Evolutionary conservation across 1,140 invertebrate genomes (phyloP).

Genomic region (Ephestia elutella): DNA sequence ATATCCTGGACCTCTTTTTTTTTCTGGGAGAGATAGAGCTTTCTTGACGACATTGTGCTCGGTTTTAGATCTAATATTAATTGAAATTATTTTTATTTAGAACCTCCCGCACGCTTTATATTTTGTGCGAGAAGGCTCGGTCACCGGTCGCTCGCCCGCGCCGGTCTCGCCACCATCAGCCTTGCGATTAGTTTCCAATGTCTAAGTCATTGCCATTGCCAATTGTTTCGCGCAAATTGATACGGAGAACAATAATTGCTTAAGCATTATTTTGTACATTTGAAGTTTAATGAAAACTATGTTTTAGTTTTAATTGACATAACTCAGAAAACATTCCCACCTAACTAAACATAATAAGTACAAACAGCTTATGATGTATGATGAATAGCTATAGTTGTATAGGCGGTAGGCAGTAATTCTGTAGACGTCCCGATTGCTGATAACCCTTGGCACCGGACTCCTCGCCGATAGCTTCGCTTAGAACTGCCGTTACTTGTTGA

Average conservation of each 20-base stretch:
- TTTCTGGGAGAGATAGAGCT: too few relatives aligned
- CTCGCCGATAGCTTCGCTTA: slow-evolving; percentile 49
- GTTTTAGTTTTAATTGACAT: too few relatives aligned
- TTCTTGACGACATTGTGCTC: too few relatives aligned
- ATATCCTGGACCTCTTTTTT: too few relatives aligned
- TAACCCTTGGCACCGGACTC: slow-evolving; percentile 55
- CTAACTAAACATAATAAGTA: background rate
- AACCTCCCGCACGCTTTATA: background rate
- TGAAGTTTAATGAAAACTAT: too few relatives aligned
- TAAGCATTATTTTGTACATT: too few relatives aligned
- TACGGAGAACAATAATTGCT: slow-evolving; percentile 18
- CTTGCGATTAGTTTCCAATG: slow-evolving; percentile 41
- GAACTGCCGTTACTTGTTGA: slow-evolving; percentile 57
- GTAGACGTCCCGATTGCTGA: slow-evolving; percentile 52
- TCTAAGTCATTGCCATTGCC: slow-evolving; percentile 39
- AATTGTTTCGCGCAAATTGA: slow-evolving; percentile 32
- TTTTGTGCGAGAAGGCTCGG: background rate
- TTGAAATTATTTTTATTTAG: too few relatives aligned
- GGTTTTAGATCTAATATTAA: too few relatives aligned
- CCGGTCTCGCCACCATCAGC: slow-evolving; percentile 40
- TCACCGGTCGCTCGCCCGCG: slow-evolving; percentile 5
- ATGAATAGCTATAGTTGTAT: slow-evolving; percentile 8
- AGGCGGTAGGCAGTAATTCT: slow-evolving; percentile 21
- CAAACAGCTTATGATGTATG: background rate
- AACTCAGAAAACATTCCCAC: too few relatives aligned